Percentiles rank a stretch among this genome's conserved stretches.
These are phyloP conservation scores for Pelmatolapia mariae DNA, from an alignment of 2,113 vertebrate genomes.

Conservation along the genomic window DNA sequence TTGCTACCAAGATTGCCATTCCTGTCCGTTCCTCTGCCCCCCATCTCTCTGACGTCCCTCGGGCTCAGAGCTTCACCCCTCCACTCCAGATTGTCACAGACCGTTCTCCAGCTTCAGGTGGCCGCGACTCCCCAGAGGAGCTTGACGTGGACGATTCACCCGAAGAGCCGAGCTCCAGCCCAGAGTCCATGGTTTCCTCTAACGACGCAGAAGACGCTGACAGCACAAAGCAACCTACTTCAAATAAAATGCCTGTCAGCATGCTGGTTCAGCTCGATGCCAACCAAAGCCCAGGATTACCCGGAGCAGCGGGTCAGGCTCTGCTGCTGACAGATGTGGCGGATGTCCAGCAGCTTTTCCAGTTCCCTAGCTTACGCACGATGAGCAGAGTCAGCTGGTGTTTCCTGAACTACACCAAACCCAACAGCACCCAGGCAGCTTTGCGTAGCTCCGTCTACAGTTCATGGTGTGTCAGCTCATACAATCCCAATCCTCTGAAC, in stretches of 20 bases:
- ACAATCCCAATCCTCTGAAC: constrained; percentile 93
- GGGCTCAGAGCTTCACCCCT: constrained; percentile 77
- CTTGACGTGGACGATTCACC: constrained; percentile 83
- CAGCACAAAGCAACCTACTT: constrained; percentile 60
- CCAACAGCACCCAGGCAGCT: constrained; percentile 78
- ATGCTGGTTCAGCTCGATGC: constrained; percentile 82
- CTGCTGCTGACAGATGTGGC: constrained; percentile 80
- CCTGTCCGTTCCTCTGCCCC: constrained; percentile 64
- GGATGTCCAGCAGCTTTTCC: constrained; percentile 85
- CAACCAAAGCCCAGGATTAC: constrained; percentile 41
- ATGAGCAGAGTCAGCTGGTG: constrained; percentile 96
- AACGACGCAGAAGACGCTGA: constrained; percentile 71
- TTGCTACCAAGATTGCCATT: constrained; percentile 55
- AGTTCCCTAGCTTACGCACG: constrained; percentile 91
- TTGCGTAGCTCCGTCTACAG: constrained; percentile 87
- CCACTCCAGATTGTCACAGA: constrained; percentile 83
- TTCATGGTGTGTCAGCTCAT: constrained; percentile 92
- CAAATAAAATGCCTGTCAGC: constrained; percentile 75
- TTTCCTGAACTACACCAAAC: constrained; percentile 95
- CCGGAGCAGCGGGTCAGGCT: constrained; percentile 63
- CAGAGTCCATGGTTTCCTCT: constrained; percentile 74
- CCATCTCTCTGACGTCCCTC: constrained; percentile 70
- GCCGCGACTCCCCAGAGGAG: constrained; percentile 85
- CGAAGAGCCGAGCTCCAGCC: constrained; percentile 79
- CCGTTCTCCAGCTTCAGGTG: constrained; percentile 60